Conservation (phyloP, 1,140 invertebrate species). For the Lucilia sericata region DNA sequence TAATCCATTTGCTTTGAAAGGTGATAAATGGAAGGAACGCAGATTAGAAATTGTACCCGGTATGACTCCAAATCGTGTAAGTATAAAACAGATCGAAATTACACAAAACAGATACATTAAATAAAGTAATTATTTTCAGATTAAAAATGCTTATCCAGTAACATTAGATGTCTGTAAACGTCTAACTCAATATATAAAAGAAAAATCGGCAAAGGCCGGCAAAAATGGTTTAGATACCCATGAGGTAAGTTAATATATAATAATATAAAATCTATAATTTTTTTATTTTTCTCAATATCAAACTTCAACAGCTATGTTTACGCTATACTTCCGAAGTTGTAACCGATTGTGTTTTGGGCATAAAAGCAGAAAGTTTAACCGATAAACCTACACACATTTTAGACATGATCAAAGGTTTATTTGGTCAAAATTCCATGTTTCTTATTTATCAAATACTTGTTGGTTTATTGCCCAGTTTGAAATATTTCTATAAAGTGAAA, state of each 20-base stretch:
- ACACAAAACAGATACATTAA: constrained; percentile 68
- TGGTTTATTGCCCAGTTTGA: constrained; percentile 51
- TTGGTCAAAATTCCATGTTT: constrained; percentile 33
- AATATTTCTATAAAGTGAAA: constrained; percentile 48
- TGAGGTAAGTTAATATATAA: background rate
- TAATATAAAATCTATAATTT: background rate
- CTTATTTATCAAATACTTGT: constrained; percentile 51
- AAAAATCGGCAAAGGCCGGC: constrained; percentile 49
- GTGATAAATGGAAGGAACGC: constrained; percentile 71
- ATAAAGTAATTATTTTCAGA: constrained; percentile 29
- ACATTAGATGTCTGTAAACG: constrained; percentile 58
- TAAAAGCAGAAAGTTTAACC: constrained; percentile 65
- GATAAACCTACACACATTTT: constrained; percentile 55
- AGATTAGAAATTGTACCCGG: constrained; percentile 71
- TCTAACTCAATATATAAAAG: constrained; percentile 53
- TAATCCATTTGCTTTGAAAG: constrained; percentile 68
- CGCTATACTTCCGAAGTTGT: constrained; percentile 70
- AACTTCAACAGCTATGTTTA: constrained; percentile 55
- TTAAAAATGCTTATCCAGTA: constrained; percentile 61
- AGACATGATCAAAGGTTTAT: constrained; percentile 52
- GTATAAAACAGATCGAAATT: constrained; percentile 34
- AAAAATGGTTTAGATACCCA: background rate
- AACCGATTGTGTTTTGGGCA: constrained; percentile 68
- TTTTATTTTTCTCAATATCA: too few species aligned
- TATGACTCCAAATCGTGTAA: constrained; percentile 68